These are phyloP conservation scores for Tridacna gigas DNA, from an alignment of 2,888 invertebrate genomes.

Conservation along the genomic window DNA sequence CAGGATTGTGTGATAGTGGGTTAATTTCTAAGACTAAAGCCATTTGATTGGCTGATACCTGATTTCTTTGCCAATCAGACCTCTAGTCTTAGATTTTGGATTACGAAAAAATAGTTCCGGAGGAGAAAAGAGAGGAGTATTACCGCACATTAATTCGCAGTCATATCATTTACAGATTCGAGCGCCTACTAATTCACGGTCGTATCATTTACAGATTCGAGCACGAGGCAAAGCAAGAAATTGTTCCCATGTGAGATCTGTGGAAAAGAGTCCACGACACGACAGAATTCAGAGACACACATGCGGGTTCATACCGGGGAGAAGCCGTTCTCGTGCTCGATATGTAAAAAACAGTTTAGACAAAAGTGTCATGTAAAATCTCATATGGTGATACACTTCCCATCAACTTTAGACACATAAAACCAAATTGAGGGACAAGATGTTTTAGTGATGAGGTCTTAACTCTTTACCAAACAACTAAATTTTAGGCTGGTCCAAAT, in stretches of 20 bases:
- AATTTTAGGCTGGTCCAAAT: too few species aligned
- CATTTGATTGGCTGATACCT: too few species aligned
- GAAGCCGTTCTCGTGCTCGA: slow-evolving; percentile 19
- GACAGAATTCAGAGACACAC: slow-evolving; percentile 11
- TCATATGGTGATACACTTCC: not conserved
- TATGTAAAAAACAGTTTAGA: slow-evolving; percentile 24
- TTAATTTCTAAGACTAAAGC: too few species aligned
- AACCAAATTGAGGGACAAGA: too few species aligned
- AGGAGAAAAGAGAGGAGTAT: too few species aligned
- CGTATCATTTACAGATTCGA: slow-evolving; percentile 8
- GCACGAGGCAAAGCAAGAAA: not conserved
- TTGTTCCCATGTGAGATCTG: slow-evolving; percentile 5
- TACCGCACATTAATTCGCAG: not conserved
- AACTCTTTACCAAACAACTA: too few species aligned
- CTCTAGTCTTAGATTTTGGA: too few species aligned
- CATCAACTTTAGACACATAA: not conserved
- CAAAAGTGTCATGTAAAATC: slow-evolving; percentile 12
- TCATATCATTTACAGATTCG: slow-evolving; percentile 10
- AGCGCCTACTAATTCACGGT: not conserved
- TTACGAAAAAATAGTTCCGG: too few species aligned
- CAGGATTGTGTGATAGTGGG: too few species aligned
- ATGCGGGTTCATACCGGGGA: slow-evolving; percentile 33
- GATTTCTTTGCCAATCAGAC: too few species aligned
- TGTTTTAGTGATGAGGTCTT: too few species aligned
- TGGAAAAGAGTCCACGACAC: slow-evolving; percentile 17